Conservation (phyloP, 1,140 invertebrate species). For the Teleopsis dalmanni region DNA sequence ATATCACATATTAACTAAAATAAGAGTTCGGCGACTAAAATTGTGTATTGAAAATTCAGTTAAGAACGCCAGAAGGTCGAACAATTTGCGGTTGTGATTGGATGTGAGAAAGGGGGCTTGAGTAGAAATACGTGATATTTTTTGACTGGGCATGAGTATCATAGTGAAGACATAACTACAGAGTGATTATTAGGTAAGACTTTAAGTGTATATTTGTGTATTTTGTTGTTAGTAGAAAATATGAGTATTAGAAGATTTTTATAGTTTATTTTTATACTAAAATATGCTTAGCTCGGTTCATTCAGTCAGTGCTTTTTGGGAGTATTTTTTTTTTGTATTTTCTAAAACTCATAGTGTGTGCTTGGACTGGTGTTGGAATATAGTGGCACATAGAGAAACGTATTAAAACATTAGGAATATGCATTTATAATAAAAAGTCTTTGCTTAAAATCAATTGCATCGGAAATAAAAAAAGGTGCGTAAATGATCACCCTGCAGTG, state of each 20-base stretch:
- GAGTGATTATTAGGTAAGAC: background rate
- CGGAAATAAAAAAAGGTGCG: too few relatives aligned
- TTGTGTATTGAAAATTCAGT: too few relatives aligned
- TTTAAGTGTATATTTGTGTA: background rate
- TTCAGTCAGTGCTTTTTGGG: conserved; percentile 15
- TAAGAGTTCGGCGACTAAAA: conserved; percentile 41
- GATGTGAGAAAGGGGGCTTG: background rate
- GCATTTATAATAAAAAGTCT: background rate
- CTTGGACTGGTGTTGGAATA: too few relatives aligned
- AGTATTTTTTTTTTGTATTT: conserved; percentile 5
- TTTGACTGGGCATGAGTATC: background rate
- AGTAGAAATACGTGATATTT: background rate
- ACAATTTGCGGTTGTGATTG: background rate
- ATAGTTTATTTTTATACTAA: conserved; percentile 2
- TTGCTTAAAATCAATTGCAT: background rate
- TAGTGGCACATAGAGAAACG: too few relatives aligned
- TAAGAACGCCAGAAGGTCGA: background rate
- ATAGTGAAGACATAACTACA: background rate
- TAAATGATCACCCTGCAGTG: too few relatives aligned
- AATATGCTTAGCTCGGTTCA: too few relatives aligned
- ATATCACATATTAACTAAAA: conserved; percentile 44
- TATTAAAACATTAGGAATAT: too few relatives aligned
- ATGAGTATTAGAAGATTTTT: background rate
- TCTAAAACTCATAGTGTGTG: background rate
- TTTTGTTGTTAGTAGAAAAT: background rate